Evolutionary conservation across 2,797 vertebrate genomes (phyloP).

Genomic region (Sebastes cheni): DNA sequence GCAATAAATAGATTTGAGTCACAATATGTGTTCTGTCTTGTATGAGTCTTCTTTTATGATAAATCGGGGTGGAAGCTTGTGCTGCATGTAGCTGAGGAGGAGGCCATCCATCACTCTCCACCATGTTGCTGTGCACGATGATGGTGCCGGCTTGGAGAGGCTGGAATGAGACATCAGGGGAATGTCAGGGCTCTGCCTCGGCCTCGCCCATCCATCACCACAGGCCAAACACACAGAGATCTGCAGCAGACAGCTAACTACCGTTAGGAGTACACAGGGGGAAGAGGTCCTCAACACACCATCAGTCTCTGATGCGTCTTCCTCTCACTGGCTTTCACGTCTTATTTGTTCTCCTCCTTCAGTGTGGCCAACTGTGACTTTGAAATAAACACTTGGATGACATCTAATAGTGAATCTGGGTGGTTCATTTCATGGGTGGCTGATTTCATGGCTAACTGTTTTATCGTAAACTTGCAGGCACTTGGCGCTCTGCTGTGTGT

Average conservation of each 20-base stretch:
- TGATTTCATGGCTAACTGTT: conserved; percentile 62
- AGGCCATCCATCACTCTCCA: conserved; percentile 64
- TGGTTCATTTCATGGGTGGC: conserved; percentile 65
- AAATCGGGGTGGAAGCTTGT: conserved; percentile 53
- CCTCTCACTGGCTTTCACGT: conserved; percentile 39
- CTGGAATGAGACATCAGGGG: conserved; percentile 73
- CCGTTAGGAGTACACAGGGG: conserved; percentile 31
- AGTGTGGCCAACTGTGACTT: conserved; percentile 6
- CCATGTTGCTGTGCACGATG: conserved; percentile 22
- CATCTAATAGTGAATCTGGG: conserved; percentile 55
- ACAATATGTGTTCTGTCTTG: conserved; percentile 62
- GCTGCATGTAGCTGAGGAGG: conserved; percentile 39
- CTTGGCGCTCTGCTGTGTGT: conserved; percentile 47
- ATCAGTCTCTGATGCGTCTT: conserved; percentile 21
- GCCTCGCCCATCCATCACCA: conserved; percentile 68
- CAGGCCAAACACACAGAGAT: conserved; percentile 49
- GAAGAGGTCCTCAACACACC: conserved; percentile 47
- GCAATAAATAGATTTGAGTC: conserved; percentile 49
- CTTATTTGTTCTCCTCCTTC: conserved; percentile 29
- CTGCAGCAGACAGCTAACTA: conserved; percentile 43
- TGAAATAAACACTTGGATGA: conserved; percentile 40
- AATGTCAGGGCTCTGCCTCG: conserved; percentile 55
- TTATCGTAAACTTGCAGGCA: conserved; percentile 33
- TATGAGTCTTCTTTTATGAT: conserved; percentile 43
- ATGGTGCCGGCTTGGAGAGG: conserved; percentile 31